These are phyloP conservation scores for Pseudomugil tenellus DNA, from an alignment of 2,797 vertebrate species.

Conservation along the genomic window DNA sequence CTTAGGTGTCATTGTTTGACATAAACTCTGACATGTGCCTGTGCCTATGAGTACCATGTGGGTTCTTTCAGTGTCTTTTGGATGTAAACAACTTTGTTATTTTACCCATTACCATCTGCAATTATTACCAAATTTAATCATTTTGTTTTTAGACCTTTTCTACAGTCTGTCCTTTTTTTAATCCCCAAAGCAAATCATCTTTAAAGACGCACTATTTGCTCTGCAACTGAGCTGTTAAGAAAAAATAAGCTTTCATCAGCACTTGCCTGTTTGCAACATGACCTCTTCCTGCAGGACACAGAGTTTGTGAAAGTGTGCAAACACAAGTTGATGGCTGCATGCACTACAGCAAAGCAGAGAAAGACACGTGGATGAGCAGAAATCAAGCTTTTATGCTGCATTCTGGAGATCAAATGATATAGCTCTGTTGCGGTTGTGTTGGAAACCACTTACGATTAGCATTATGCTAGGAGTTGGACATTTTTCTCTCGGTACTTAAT, in stretches of 20 bases:
- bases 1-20: slow-evolving; percentile 24
- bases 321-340: slow-evolving; percentile 33
- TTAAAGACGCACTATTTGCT: slow-evolving; percentile 38
- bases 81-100: not conserved
- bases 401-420: slow-evolving; percentile 18
- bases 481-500: not conserved
- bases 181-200: slow-evolving; percentile 37
- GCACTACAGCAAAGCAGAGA: slow-evolving; percentile 25
- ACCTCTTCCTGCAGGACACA: slow-evolving; percentile 39
- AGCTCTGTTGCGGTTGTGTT: slow-evolving; percentile 29
- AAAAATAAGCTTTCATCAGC: slow-evolving; percentile 52
- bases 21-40: slow-evolving; percentile 30
- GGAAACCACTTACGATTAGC: slow-evolving; percentile 16
- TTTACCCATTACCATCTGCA: not conserved
- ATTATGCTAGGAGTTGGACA: not conserved
- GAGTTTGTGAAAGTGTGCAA: slow-evolving; percentile 32
- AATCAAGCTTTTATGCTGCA: slow-evolving; percentile 29
- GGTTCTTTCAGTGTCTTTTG: slow-evolving; percentile 1
- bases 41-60: slow-evolving; percentile 11
- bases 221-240: slow-evolving; percentile 40
- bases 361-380: slow-evolving; percentile 13
- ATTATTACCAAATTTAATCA: not conserved
- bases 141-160: not conserved
- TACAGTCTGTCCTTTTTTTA: not conserved
- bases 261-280: slow-evolving; percentile 55